Evolutionary conservation across 2,113 vertebrate genomes (phyloP).

Genomic region (Dipodomys stephensi): DNA sequence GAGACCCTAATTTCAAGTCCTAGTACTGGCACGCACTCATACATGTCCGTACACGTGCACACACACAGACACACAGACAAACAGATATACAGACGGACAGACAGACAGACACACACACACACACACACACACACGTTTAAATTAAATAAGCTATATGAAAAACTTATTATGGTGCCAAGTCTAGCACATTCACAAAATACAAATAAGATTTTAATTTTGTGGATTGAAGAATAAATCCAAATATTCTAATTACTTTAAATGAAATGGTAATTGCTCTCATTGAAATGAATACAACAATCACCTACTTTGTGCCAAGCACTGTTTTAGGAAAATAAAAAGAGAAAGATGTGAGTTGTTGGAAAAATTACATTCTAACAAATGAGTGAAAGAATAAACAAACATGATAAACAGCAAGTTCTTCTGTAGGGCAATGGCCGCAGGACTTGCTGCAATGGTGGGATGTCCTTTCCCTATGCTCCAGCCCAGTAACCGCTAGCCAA

Average conservation of each 20-base stretch:
- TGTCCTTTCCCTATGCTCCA: neutral
- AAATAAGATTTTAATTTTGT: neutral
- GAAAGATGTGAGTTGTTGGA: no score
- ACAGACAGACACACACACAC: no score
- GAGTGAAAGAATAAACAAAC: no score
- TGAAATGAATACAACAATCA: neutral
- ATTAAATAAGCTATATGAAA: slow-evolving; percentile 12
- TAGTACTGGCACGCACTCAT: no score
- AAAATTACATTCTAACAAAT: no score
- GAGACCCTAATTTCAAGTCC: no score
- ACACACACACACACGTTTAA: no score
- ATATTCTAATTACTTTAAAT: slow-evolving; percentile 1
- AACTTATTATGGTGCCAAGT: neutral
- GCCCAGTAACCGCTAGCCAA: neutral
- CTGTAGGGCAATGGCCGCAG: no score
- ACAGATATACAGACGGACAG: no score
- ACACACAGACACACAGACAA: no score
- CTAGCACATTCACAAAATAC: neutral
- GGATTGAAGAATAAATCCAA: neutral
- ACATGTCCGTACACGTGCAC: no score
- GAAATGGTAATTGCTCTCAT: neutral
- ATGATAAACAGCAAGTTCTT: no score
- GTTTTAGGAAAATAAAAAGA: neutral
- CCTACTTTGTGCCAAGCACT: neutral
- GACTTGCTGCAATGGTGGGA: neutral